Evolutionary conservation across 2,113 vertebrate genomes (phyloP).

Genomic region (Clupea harengus): DNA sequence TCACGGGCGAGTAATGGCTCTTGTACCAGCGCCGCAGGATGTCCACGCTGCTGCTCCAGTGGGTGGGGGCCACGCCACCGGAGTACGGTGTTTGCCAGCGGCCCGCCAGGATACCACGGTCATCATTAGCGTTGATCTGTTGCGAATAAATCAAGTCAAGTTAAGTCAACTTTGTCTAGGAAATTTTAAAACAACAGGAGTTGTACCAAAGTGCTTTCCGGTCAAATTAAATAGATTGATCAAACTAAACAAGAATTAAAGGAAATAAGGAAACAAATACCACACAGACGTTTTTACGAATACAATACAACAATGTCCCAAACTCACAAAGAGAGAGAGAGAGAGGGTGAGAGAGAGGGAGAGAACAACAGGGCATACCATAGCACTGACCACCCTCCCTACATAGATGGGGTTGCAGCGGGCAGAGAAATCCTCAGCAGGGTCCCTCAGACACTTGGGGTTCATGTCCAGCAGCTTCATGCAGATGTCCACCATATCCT

Average conservation of each 20-base stretch:
- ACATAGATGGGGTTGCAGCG: constrained; percentile 81
- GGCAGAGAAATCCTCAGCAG: constrained; percentile 63
- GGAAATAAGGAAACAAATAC: too few species aligned
- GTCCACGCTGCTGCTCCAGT: constrained; percentile 80
- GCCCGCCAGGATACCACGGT: constrained; percentile 77
- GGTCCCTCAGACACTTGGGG: constrained; percentile 64
- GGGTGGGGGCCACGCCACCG: constrained; percentile 65
- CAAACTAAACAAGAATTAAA: too few species aligned
- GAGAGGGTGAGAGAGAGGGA: not conserved
- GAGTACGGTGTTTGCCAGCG: constrained; percentile 66
- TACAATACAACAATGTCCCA: too few species aligned
- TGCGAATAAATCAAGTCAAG: not conserved
- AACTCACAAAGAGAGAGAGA: not conserved
- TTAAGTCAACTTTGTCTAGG: too few species aligned
- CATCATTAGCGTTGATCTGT: constrained; percentile 80
- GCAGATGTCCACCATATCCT: constrained; percentile 77
- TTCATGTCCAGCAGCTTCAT: constrained; percentile 79
- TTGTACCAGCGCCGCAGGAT: constrained; percentile 79
- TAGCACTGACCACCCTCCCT: constrained; percentile 80
- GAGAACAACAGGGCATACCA: constrained; percentile 67
- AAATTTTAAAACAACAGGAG: too few species aligned
- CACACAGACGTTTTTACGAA: too few species aligned
- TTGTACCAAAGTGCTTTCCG: too few species aligned
- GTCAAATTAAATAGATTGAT: too few species aligned
- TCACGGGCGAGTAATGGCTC: constrained; percentile 65